phyloP scores from a whole-genome alignment of 2,797 vertebrate species.

The Anabacerthia variegaticeps region DNA sequence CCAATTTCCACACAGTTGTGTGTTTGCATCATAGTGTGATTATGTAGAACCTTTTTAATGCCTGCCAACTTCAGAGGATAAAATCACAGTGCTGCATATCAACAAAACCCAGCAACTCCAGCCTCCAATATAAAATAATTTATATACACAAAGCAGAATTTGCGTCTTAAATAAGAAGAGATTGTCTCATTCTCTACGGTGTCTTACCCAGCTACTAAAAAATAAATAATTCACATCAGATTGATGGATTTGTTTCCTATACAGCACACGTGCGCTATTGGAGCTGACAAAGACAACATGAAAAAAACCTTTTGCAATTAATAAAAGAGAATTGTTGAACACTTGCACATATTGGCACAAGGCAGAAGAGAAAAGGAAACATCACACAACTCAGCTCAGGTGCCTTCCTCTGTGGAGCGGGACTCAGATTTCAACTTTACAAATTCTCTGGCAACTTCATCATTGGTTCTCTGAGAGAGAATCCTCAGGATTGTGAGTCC shows the following conservation, averaged over 20 bases:
- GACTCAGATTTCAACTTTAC: constrained; percentile 95
- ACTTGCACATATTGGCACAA: constrained; percentile 83
- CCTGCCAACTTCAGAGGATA: constrained; percentile 54
- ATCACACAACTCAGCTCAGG: constrained; percentile 74
- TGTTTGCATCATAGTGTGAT: not conserved
- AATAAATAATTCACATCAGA: constrained; percentile 59
- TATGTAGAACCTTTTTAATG: constrained; percentile 39
- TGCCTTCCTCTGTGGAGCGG: constrained; percentile 91
- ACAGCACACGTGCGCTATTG: constrained; percentile 31
- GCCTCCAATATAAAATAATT: constrained; percentile 64
- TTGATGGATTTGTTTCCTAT: constrained; percentile 47
- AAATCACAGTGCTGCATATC: constrained; percentile 63
- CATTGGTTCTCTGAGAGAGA: constrained; percentile 94
- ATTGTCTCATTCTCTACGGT: constrained; percentile 38
- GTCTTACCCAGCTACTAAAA: constrained; percentile 47
- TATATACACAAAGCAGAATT: constrained; percentile 61
- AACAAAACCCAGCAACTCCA: constrained; percentile 48
- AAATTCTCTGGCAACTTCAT: constrained; percentile 97
- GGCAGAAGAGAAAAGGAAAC: constrained; percentile 38
- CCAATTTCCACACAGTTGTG: not conserved
- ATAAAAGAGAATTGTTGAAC: constrained; percentile 65
- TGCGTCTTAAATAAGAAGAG: constrained; percentile 58
- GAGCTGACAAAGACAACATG: constrained; percentile 41
- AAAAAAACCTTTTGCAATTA: constrained; percentile 7
- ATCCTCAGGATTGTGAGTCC: constrained; percentile 94